Percentiles rank a stretch among this genome's conserved stretches.
Conservation (phyloP, 2,888 invertebrate genomes). For the Escarpia spicata region DNA sequence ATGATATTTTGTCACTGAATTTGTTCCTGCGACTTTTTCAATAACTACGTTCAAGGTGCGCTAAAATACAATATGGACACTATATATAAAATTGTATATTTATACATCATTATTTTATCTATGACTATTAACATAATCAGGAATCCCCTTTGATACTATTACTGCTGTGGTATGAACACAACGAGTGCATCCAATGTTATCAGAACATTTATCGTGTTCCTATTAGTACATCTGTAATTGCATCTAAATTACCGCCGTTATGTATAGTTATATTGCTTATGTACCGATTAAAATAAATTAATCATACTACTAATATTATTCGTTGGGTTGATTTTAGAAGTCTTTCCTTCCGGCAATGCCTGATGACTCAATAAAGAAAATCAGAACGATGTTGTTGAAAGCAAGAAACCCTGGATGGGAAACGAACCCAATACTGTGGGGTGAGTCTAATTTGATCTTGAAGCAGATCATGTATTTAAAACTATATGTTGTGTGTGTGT, state of each 20-base stretch:
- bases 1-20: background rate
- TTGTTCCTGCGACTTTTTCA: background rate
- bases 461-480: background rate
- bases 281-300: background rate
- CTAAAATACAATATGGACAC: background rate
- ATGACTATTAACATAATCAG: no score
- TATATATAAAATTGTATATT: background rate
- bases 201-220: no score
- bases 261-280: background rate
- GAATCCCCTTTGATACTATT: no score
- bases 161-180: no score
- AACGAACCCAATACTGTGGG: background rate
- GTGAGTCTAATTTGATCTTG: background rate
- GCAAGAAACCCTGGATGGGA: background rate
- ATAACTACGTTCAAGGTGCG: background rate
- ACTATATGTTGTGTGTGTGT: background rate
- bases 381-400: constrained; percentile 38
- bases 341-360: constrained; percentile 56
- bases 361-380: constrained; percentile 49
- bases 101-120: background rate
- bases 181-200: no score
- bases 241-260: no score
- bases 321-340: constrained; percentile 22
- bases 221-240: no score
- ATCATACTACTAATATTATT: background rate